A percentile compares a stretch with the other conserved stretches of the same genome.
Conservation (phyloP, 2,797 vertebrate species). For the Sardinella longiceps region DNA sequence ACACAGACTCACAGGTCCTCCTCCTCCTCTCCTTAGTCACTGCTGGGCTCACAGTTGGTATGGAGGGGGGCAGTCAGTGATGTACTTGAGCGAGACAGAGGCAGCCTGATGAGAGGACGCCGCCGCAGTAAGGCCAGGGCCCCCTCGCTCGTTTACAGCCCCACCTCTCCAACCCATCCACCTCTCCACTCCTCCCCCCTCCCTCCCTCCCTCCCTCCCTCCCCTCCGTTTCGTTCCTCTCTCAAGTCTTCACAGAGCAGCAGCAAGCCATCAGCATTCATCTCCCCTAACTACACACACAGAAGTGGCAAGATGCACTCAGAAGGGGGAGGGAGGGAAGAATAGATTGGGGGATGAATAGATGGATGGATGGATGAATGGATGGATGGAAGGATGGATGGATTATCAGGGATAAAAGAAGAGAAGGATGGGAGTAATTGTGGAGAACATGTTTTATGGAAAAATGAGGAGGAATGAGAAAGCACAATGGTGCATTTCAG, state of each 20-base stretch:
- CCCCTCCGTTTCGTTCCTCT: not conserved
- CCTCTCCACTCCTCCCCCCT: not conserved
- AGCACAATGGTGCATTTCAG: not conserved
- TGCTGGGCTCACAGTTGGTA: not conserved
- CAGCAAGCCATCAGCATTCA: not conserved
- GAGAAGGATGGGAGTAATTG: not conserved
- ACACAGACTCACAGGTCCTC: not conserved
- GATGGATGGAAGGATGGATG: not conserved
- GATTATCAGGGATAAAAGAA: not conserved
- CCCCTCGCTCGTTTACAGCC: not conserved
- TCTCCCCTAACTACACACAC: conserved; percentile 1
- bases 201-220: not conserved
- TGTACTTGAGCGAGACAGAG: not conserved
- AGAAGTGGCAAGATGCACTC: not conserved
- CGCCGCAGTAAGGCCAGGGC: not conserved
- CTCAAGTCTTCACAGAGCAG: not conserved
- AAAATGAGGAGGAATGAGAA: not conserved
- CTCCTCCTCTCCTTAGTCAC: not conserved
- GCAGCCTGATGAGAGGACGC: not conserved
- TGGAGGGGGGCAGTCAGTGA: not conserved
- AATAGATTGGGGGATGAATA: not conserved
- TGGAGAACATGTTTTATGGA: not conserved
- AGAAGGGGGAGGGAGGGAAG: not conserved
- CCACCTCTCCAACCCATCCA: not conserved
- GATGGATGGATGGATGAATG: not conserved